phyloP scores from a whole-genome alignment of 2,113 vertebrate genomes.

The Camelus dromedarius region DNA sequence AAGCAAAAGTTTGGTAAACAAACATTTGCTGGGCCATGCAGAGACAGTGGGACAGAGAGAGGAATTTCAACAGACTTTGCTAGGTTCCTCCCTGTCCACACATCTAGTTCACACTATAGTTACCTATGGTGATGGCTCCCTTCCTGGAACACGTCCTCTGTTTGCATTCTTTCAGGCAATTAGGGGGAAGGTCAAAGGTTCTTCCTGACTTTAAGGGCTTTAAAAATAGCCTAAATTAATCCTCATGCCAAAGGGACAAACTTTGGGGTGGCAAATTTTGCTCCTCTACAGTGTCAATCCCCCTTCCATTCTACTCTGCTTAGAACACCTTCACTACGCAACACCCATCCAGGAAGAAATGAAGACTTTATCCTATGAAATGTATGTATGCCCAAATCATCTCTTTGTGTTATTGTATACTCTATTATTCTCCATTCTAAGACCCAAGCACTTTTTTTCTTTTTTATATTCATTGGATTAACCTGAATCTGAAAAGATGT shows the following conservation, averaged over 20 bases:
- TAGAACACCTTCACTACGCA: neutral
- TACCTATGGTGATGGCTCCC: neutral
- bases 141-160: neutral
- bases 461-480: slow-evolving; percentile 44
- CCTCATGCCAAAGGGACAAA: too few relatives aligned
- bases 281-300: neutral
- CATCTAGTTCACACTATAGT: neutral
- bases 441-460: neutral
- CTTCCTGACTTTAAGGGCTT: neutral
- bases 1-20: neutral
- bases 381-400: neutral
- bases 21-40: neutral
- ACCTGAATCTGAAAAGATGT: slow-evolving; percentile 35
- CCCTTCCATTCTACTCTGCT: neutral
- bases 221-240: neutral
- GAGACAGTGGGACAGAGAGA: neutral
- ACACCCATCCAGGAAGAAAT: neutral
- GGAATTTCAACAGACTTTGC: neutral
- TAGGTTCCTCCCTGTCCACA: neutral
- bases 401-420: neutral
- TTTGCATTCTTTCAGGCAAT: neutral
- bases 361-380: slow-evolving; percentile 9
- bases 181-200: neutral
- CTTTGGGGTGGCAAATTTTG: too few relatives aligned
- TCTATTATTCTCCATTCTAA: slow-evolving; percentile 44